Evolutionary conservation across 2,797 vertebrate species (phyloP), one percentile per base, ranked within the genome.

Genomic region (Yasuhikotakia modesta): DNA sequence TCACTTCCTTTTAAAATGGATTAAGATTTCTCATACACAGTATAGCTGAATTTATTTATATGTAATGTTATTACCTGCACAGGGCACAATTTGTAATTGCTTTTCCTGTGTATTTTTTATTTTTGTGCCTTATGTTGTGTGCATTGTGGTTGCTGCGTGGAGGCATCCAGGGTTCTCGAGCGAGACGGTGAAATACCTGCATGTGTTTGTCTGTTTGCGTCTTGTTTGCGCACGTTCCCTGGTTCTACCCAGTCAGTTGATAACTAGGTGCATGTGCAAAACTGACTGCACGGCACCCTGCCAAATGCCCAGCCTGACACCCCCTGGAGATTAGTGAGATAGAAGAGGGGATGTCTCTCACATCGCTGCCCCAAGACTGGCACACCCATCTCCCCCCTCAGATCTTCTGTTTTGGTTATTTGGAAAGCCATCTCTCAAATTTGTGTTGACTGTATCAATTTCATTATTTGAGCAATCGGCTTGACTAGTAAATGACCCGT

Each of bases 251-350:
- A 67, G 83, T 83, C 81, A 69, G 63, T 68, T 70, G 57, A 71
- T 88, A 86, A 88, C 78, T 81, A 80, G 84, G 79, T 84, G 80
- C 85, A 86, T 85, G 83, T 85, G 85, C 82, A 83, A 86, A 86
- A 84, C 78, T 82, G 81, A 67, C 65, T 83, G 86, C 86, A 87
- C 87, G 86, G 86, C 78, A 82, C 77, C 73, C 83, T 88, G 84
- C 85, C 85, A 88, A 85, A 83, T 77, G 79, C 76, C 70, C 73
- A 73, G 67, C 77, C 72, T 53, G 79, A 81, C 79, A 81, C 78
- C 82, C 87, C 60, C 22, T 77, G 46, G 78, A 86, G 85, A 85
- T 86, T 86, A 86, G 84, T 81, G 81, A 83, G 82, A 83, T 77
- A 80, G 78, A 85, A 35, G 78, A 85, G 84, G 81, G 81, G 82